Evolutionary conservation across 2,113 vertebrate genomes (phyloP).

Genomic region (Cyanoramphus novaezelandiae): DNA sequence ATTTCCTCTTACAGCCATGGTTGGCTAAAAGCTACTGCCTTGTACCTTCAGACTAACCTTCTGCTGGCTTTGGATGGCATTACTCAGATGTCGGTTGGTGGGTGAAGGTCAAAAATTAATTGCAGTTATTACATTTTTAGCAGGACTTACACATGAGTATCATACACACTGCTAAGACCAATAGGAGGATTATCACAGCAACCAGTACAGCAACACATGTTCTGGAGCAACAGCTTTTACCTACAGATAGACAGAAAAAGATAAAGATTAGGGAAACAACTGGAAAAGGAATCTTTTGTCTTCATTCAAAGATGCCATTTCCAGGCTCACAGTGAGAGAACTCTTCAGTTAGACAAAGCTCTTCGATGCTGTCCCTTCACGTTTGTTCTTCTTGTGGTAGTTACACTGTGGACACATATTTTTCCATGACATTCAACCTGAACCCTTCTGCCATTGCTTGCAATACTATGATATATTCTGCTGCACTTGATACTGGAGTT

Average conservation of each 20-base stretch:
- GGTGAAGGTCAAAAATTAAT: neutral
- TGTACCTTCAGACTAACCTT: neutral
- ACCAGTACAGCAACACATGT: fast-evolving
- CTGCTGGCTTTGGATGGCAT: neutral
- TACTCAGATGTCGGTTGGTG: neutral
- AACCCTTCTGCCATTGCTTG: neutral
- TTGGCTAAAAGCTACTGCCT: neutral
- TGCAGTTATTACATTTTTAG: neutral
- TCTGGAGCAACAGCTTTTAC: neutral
- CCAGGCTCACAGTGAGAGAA: neutral
- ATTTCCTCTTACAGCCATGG: fast-evolving
- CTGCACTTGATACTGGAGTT: neutral
- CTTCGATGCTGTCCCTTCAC: neutral
- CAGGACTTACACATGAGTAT: neutral
- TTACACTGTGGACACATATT: fast-evolving
- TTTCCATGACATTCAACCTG: neutral
- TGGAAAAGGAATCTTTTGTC: neutral
- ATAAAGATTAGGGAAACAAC: neutral
- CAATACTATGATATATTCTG: neutral
- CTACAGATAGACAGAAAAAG: neutral
- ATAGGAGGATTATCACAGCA: neutral
- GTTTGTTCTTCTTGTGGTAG: neutral
- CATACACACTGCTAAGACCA: neutral
- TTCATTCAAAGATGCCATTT: neutral
- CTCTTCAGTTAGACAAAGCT: neutral